Evolutionary conservation across 1,140 invertebrate species (phyloP), one percentile per base, ranked within the genome.

Genomic region (Penaeus japonicus): DNA sequence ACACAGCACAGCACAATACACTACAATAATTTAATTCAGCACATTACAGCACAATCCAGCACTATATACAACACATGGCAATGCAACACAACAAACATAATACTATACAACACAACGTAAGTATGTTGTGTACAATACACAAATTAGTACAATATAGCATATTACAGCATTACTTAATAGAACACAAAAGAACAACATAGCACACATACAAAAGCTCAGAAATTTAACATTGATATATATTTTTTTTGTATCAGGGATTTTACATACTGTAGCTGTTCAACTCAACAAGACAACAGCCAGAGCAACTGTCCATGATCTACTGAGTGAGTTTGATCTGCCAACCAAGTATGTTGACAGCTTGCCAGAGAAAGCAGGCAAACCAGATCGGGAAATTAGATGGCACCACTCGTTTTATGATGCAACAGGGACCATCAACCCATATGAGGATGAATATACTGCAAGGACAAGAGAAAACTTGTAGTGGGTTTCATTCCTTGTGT

Each of bases 271-370:
- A 81, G 73, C 77, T 35, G 47, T 89, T 3, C 20, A 85, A 18
- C 53, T 89, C 24, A 89, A 89, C 77, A 85, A 70, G 59, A 20
- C 62, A 7, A 75, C 88, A 73, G 91, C 97, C 10, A 94, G 95
- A 87, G 94, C 94, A 91, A 95, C 96, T n/a, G 95, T 98, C 65
- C 93, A 95, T 12, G 95, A 94, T 87, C 95, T 98, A 87, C 93
- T 98, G 84, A 95, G 95, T 92, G 94, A 95, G 24, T 98, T 96
- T 93, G 95, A 96, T 92, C 93, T 98, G 62, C 95, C 96, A 30
- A 97, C 97, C 47, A 95, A 95, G 24, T 97, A 96, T 93, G 93
- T 97, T 2, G 96, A 97, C 91, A 96, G n/a, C 30, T 62, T 89
- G n/a, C 73, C 80, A 12, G 81, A 90, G 73, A 83, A 89, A 27